Evolutionary conservation across 1,140 invertebrate species (phyloP).

Genomic region (Atta colombica): DNA sequence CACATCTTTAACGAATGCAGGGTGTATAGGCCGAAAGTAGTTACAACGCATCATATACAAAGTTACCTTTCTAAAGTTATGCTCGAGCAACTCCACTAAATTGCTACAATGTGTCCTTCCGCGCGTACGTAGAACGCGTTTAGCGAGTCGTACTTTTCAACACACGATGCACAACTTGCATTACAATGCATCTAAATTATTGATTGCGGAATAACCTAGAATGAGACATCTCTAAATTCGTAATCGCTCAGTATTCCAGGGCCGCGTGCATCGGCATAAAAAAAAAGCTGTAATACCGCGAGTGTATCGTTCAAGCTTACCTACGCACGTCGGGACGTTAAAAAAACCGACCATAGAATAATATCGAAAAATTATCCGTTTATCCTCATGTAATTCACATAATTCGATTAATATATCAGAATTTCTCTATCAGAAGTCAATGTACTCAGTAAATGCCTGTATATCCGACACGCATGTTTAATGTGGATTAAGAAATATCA

Average conservation of each 20-base stretch:
- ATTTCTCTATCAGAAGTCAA: slow-evolving; percentile 28
- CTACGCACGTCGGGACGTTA: neutral
- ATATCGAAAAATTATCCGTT: slow-evolving; percentile 56
- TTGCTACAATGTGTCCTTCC: slow-evolving; percentile 48
- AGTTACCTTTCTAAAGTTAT: slow-evolving; percentile 51
- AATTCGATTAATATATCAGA: slow-evolving; percentile 38
- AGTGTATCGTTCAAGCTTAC: neutral
- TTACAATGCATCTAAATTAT: slow-evolving; percentile 61
- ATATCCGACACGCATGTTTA: slow-evolving; percentile 47
- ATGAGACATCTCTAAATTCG: slow-evolving; percentile 65
- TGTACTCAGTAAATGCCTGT: slow-evolving; percentile 20
- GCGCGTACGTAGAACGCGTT: slow-evolving; percentile 13
- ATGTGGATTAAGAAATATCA: slow-evolving; percentile 42
- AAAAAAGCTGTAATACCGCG: slow-evolving; percentile 24
- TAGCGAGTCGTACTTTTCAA: slow-evolving; percentile 55
- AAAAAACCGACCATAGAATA: slow-evolving; percentile 54
- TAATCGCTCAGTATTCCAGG: slow-evolving; percentile 58
- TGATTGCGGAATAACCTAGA: slow-evolving; percentile 64
- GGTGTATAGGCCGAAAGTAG: slow-evolving; percentile 58
- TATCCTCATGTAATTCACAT: slow-evolving; percentile 24
- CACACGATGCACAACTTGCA: slow-evolving; percentile 26
- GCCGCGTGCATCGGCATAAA: slow-evolving; percentile 7
- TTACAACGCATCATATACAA: slow-evolving; percentile 41
- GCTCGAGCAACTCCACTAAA: slow-evolving; percentile 30
- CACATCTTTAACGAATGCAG: slow-evolving; percentile 60